Conservation (phyloP, 1,140 invertebrate genomes). For the Aphidius gifuensis region DNA sequence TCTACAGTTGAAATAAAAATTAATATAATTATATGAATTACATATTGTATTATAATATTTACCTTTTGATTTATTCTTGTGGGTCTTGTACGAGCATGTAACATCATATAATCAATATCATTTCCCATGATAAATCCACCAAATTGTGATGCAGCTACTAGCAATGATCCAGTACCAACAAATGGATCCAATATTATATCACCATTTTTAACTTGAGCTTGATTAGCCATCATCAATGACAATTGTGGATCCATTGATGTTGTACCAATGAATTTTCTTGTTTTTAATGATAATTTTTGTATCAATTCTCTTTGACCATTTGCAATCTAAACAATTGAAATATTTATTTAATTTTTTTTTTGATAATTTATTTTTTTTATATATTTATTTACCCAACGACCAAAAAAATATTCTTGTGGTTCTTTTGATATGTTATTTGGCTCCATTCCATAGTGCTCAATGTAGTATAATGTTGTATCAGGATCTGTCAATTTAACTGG, state of each 20-base stretch:
- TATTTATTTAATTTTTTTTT: slow-evolving; percentile 20
- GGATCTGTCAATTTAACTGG: slow-evolving; percentile 79
- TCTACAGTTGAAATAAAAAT: slow-evolving; percentile 48
- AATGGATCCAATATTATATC: slow-evolving; percentile 90
- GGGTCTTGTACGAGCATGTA: slow-evolving; percentile 82
- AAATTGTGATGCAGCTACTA: slow-evolving; percentile 87
- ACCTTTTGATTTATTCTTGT: slow-evolving; percentile 75
- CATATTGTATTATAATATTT: slow-evolving; percentile 1
- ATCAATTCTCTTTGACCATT: slow-evolving; percentile 81
- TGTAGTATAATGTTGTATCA: slow-evolving; percentile 72
- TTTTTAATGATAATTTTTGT: slow-evolving; percentile 78
- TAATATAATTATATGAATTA: slow-evolving; percentile 10
- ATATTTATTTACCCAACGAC: slow-evolving; percentile 67
- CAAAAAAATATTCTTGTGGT: slow-evolving; percentile 79
- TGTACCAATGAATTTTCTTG: slow-evolving; percentile 92
- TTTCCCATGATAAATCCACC: slow-evolving; percentile 87
- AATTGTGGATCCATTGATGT: slow-evolving; percentile 96
- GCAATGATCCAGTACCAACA: slow-evolving; percentile 90
- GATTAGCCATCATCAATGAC: slow-evolving; percentile 91
- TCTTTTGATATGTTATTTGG: slow-evolving; percentile 68
- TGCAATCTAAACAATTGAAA: slow-evolving; percentile 60
- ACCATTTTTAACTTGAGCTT: slow-evolving; percentile 71
- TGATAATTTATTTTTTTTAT: slow-evolving; percentile 10
- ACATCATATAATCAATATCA: slow-evolving; percentile 91
- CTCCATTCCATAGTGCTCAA: slow-evolving; percentile 85